Evolutionary conservation across 2,888 invertebrate genomes (phyloP).

Genomic region (Agrochola macilenta): DNA sequence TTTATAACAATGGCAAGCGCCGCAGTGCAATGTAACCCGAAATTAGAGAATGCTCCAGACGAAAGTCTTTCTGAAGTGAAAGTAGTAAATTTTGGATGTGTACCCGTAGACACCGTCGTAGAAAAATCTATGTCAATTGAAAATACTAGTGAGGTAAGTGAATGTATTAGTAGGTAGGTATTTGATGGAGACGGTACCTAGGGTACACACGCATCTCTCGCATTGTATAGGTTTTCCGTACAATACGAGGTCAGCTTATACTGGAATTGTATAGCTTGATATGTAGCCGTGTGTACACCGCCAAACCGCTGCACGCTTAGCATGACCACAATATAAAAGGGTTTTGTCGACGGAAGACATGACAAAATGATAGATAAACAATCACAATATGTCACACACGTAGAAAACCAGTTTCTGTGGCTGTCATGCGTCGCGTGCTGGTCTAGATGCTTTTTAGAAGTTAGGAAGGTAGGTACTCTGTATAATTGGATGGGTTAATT

Average conservation of each 20-base stretch:
- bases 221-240: no score
- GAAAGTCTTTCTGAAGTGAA: conserved; percentile 75
- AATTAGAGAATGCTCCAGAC: conserved; percentile 72
- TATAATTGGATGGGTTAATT: no score
- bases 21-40: conserved; percentile 19
- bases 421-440: no score
- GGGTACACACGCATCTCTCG: no score
- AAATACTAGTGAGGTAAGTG: conserved; percentile 78
- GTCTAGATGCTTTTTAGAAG: background rate
- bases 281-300: no score
- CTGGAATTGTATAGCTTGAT: no score
- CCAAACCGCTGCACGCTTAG: background rate
- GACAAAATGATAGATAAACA: no score
- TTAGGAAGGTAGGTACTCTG: background rate
- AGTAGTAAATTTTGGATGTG: conserved; percentile 81
- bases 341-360: no score
- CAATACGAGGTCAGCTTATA: no score
- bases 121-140: conserved; percentile 78
- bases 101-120: conserved; percentile 79
- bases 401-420: no score
- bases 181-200: background rate
- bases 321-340: no score
- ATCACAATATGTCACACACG: no score
- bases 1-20: conserved; percentile 10
- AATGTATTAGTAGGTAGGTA: background rate